Evolutionary conservation across 2,888 invertebrate genomes (phyloP), one percentile per base, ranked within the genome.

Genomic region (Spisula solida): DNA sequence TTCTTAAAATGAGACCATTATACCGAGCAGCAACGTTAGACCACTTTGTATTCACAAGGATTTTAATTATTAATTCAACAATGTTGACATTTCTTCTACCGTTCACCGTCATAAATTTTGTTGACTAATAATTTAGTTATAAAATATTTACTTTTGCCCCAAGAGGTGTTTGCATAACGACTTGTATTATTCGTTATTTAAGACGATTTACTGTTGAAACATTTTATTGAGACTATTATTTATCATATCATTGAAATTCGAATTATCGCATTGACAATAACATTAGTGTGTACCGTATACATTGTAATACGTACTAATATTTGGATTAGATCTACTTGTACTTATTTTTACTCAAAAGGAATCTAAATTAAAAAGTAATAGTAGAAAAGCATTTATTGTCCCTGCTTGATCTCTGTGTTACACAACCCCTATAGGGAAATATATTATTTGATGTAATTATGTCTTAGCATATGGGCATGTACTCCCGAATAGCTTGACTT

Each of bases 131-230:
- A 12, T 75, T 75, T 75, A 10, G 31, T 75, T 34, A 34, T 34
- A 75, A 75, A 75, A 75, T 75, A 75, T 75, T 75, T 31, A 34
- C 18, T 34, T 14, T 75, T 75, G 75, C 75, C 75, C 31, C 25
- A 18, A 31, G 75, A 16, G 16, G 14, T 75, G 31, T 75, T 75
- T 75, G 16, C 31, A 34, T 34, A 75, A 75, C 14, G 31, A 18
- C 75, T 75, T 34, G 31, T 31, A 31, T 14, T 34, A 31, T 31
- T 75, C 34, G 75, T 4, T 75, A 18, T 75, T 75, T 75, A 75
- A 75, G 31, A 31, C 75, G 75, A 75, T 75, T 75, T 34, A 31
- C 75, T 18, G 31, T 34, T 34, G 31, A 12, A 31, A 14, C 34
- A 75, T 16, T 75, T 34, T 75, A 75, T 75, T 75, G 75, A 18